Evolutionary conservation across 2,888 invertebrate genomes (phyloP), one percentile per base, ranked within the genome.

Genomic region (Sminthurides aquaticus): DNA sequence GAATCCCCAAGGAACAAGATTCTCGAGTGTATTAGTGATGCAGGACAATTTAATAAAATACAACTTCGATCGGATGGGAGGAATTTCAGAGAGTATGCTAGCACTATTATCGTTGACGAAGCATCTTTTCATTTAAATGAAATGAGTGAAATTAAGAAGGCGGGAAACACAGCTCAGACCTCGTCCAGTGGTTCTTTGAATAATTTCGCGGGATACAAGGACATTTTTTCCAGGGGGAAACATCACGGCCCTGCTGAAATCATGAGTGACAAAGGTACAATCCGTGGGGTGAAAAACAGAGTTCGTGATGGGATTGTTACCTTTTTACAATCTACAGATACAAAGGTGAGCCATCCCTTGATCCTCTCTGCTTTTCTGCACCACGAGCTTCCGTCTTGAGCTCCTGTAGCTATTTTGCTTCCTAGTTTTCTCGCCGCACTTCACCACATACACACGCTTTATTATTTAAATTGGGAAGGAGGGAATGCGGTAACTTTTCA

Each of bases 301-400:
- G 95, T 96, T 65, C 83, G 94, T 72, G 93, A 93, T 70, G 95
- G 95, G 69, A 94, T 96, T 76, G 92, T 91, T 57, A 94, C 94
- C n/a, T 95, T 95, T 80, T 84, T 92, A 68, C 90, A 91, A 78
- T 85, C 83, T 75, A 84, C 87, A 60, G 85, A 85, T 67, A 78
- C 81, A 69, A 92, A 91, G 89, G 92, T 92, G 81, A 83, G 85
- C 76, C 49, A 3, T 24, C 20, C 29, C 27, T 29, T 29, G 5
- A 34, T 15, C 26, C 3, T 34, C 8, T n/a, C 11, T 25, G 15
- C 43, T 34, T 5, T 34, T 11, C 5, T 34, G 43, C 43, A 34
- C 43, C n/a, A n/a, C n/a, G n/a, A n/a, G n/a, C n/a, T 43, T 43
- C 11, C 18, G 8, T 43, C 43, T 11, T 43, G 11, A 18, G 18